Percentiles rank a stretch among this genome's conserved stretches.
Conservation (phyloP, 2,888 invertebrate genomes). For the Clostera curtula region DNA sequence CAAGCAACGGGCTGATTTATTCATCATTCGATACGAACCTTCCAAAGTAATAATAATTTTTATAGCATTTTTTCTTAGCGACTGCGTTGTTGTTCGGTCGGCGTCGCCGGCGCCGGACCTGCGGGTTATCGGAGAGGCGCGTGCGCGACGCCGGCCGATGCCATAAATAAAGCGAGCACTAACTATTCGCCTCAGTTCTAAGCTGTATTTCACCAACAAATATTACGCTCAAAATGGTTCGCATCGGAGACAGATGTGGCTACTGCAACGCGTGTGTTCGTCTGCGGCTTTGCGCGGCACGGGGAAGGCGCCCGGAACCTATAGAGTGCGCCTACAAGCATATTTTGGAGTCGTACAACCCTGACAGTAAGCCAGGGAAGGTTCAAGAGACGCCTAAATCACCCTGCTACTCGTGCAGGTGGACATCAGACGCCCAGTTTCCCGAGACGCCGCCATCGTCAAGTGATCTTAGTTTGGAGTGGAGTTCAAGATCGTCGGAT, state of each 20-base stretch:
- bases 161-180: conserved; percentile 52
- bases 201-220: conserved; percentile 20
- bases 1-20: no score
- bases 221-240: conserved; percentile 43
- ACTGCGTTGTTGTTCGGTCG: conserved; percentile 22
- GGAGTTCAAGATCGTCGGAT: conserved; percentile 58
- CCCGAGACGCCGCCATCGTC: conserved; percentile 62
- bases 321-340: conserved; percentile 69
- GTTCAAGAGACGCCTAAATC: conserved; percentile 44
- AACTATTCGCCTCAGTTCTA: conserved; percentile 40
- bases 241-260: conserved; percentile 58
- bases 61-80: conserved; percentile 15
- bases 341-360: conserved; percentile 59
- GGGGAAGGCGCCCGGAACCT: conserved; percentile 58
- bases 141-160: conserved; percentile 54
- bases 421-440: conserved; percentile 68
- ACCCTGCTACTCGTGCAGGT: conserved; percentile 58
- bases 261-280: conserved; percentile 67
- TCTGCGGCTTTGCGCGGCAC: conserved; percentile 50
- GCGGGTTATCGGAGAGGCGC: conserved; percentile 63
- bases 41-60: no score
- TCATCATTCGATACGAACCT: no score
- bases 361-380: conserved; percentile 34
- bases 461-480: conserved; percentile 62
- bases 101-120: conserved; percentile 51